phyloP scores from a whole-genome alignment of 2,888 invertebrate genomes.

The Hydroisotoma schaefferi region DNA sequence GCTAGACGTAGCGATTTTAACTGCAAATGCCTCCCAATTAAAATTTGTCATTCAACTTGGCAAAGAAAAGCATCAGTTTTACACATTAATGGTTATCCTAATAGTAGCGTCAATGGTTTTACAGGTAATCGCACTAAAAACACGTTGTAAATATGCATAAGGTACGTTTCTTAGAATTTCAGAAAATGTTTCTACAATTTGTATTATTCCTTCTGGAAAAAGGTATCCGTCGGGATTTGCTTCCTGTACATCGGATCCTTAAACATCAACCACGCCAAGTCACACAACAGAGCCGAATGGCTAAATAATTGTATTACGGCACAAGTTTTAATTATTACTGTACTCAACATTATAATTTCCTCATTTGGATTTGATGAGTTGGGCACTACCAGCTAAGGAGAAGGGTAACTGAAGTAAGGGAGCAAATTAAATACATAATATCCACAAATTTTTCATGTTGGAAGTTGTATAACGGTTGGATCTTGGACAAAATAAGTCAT shows the following conservation, averaged over 20 bases:
- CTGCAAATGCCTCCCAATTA: slow-evolving; percentile 75
- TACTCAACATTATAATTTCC: slow-evolving; percentile 75
- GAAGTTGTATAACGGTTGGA: no score
- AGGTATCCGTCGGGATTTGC: slow-evolving; percentile 76
- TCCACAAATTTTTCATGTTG: no score
- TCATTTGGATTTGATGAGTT: slow-evolving; percentile 77
- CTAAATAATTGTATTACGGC: slow-evolving; percentile 76
- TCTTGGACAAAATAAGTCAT: no score
- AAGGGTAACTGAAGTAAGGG: no score
- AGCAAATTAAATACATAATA: no score
- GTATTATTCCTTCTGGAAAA: no score
- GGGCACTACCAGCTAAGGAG: no score
- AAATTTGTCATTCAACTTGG: slow-evolving; percentile 73
- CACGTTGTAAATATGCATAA: no score
- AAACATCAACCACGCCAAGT: slow-evolving; percentile 70
- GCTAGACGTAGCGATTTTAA: slow-evolving; percentile 80
- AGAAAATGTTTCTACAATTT: no score
- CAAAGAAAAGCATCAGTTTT: slow-evolving; percentile 79
- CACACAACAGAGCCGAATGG: slow-evolving; percentile 69
- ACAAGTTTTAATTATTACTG: slow-evolving; percentile 74
- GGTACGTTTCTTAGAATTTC: no score
- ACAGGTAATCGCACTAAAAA: no score
- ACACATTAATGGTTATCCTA: slow-evolving; percentile 71
- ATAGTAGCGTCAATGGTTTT: slow-evolving; percentile 77
- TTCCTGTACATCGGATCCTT: slow-evolving; percentile 78